Evolutionary conservation across 2,113 vertebrate genomes (phyloP).

Genomic region (Procapra przewalskii): DNA sequence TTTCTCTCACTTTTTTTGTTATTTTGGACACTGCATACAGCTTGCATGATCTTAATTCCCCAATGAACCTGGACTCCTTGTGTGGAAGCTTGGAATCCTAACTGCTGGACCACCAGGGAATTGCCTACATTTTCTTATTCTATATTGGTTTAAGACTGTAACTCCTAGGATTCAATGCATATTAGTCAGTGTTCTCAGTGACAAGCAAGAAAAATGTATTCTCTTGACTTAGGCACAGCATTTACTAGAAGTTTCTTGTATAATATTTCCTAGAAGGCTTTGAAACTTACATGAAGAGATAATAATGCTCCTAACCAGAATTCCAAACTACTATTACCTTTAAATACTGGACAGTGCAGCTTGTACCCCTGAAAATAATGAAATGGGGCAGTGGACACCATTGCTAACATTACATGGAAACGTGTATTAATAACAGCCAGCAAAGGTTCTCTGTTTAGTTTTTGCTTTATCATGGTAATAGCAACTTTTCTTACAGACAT

Average conservation of each 20-base stretch:
- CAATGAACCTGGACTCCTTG: neutral
- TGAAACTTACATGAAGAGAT: neutral
- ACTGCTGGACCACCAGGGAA: neutral
- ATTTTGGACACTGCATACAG: neutral
- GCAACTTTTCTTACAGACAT: neutral
- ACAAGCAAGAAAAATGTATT: neutral
- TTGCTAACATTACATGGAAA: accelerated
- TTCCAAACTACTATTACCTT: neutral
- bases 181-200: neutral
- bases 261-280: neutral
- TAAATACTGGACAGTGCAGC: neutral
- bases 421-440: neutral
- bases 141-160: neutral
- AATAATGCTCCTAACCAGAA: neutral
- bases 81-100: neutral
- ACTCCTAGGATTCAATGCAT: neutral
- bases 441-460: neutral
- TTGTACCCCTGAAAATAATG: neutral
- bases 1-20: neutral
- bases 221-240: neutral
- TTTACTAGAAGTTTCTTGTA: neutral
- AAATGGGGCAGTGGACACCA: neutral
- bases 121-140: neutral
- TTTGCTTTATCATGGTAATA: neutral
- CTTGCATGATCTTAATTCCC: neutral